Evolutionary conservation across 2,797 vertebrate genomes (phyloP), one percentile per base, ranked within the genome.

Genomic region (Tadarida brasiliensis): DNA sequence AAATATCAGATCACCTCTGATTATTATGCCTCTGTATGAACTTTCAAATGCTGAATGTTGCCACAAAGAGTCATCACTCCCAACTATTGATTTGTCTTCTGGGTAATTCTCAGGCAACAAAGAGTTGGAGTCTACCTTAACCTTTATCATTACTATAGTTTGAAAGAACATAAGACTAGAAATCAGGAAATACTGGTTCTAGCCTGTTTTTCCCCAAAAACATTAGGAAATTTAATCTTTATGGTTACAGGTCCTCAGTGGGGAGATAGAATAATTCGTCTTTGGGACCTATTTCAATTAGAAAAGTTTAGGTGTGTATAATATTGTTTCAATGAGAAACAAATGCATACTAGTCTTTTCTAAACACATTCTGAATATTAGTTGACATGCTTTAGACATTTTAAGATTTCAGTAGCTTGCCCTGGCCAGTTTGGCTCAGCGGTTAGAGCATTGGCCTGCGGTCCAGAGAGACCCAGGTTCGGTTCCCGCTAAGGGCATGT

Each of bases 1-100:
- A 85, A 81, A 51, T 63, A 54, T 49, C 61, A 71, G 47, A 54
- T 44, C 35, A 81, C 24, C 9, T 94, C 19, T 54, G 22, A 76
- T 57, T 91, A 65, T 77, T 67, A 86, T 54, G 56, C 24, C 73
- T 91, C 35, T 35, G 49, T 61, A 33, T 82, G 56, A 94, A 73
- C 68, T 74, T 93, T 85, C 73, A 94, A 84, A 93, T 19, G 47
- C 47, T 94, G 39, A 96, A 44, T 87, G 24, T 82, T 77, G 63
- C 85, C 73, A 80, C 65, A 65, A 47, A 92, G 33, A 47, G 33
- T 76, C 63, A 80, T n/a, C 26, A 77, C n/a, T 96, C 59, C 67
- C 73, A 95, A 73, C 2, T 33, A 82, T 0, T 78, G 56, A 92
- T 44, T 74, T 39, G 51, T 89, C 67, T 77, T 80, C 83, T 83